A percentile compares a stretch with the other conserved stretches of the same genome.
These are phyloP conservation scores for Anableps anableps DNA, from an alignment of 2,797 vertebrate species.

Conservation along the genomic window DNA sequence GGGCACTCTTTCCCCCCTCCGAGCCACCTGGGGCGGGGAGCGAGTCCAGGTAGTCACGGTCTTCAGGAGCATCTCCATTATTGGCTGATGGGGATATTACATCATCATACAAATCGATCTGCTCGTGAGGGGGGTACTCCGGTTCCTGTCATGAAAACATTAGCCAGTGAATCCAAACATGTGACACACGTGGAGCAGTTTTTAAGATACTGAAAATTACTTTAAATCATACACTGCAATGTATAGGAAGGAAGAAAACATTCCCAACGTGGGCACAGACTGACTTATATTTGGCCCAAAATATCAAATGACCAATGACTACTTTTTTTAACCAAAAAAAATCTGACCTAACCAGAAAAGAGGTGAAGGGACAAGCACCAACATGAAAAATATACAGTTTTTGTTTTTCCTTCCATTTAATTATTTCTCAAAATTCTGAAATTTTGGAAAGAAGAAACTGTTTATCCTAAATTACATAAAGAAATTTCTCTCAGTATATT, in stretches of 20 bases:
- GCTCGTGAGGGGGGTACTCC: slow-evolving; percentile 96
- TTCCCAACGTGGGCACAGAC: background rate
- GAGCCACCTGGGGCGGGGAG: slow-evolving; percentile 90
- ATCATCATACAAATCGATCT: slow-evolving; percentile 97
- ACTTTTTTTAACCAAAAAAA: background rate
- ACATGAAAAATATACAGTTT: background rate
- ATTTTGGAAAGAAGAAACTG: background rate
- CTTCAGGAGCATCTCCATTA: slow-evolving; percentile 98
- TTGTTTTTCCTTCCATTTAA: background rate
- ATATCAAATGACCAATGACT: background rate
- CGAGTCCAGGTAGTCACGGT: slow-evolving; percentile 95
- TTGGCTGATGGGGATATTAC: slow-evolving; percentile 98
- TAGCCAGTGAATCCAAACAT: background rate
- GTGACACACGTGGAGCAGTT: background rate
- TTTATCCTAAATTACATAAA: background rate
- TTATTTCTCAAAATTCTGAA: background rate
- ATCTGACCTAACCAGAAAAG: background rate
- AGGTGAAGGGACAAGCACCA: background rate
- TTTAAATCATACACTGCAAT: background rate
- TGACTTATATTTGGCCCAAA: background rate
- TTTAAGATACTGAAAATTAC: too few relatives aligned
- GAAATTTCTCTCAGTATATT: background rate
- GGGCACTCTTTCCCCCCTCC: slow-evolving; percentile 92
- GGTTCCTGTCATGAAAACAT: slow-evolving; percentile 84
- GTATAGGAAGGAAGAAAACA: background rate